These are phyloP conservation scores for Empis stercorea DNA, from an alignment of 2,888 invertebrate genomes.

Conservation along the genomic window DNA sequence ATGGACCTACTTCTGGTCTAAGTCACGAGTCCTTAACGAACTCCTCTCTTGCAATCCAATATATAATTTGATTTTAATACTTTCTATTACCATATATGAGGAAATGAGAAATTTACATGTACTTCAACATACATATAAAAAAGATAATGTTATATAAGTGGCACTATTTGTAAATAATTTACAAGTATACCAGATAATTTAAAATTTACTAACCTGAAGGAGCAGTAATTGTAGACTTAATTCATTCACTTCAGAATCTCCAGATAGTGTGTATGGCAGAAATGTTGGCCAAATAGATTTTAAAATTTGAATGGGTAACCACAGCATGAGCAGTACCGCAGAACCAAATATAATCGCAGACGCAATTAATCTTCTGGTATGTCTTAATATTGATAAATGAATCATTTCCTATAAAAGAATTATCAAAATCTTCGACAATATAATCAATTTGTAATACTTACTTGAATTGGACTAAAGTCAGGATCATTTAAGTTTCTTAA, in stretches of 20 bases:
- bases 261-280: conserved; percentile 87
- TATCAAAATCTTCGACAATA: background rate
- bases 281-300: conserved; percentile 71
- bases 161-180: no score
- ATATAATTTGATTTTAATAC: no score
- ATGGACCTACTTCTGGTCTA: no score
- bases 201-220: conserved; percentile 48
- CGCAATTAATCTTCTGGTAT: conserved; percentile 78
- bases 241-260: conserved; percentile 82
- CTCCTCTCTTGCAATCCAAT: no score
- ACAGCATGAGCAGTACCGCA: conserved; percentile 88
- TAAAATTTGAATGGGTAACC: conserved; percentile 84
- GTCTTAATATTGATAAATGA: conserved; percentile 82
- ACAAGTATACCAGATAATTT: no score
- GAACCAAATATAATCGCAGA: conserved; percentile 94
- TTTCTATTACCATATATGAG: no score
- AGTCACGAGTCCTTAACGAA: no score
- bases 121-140: no score
- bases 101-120: no score
- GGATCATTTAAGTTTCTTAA: conserved; percentile 96
- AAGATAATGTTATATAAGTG: no score
- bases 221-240: conserved; percentile 83
- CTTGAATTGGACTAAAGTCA: conserved; percentile 97
- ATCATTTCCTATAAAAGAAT: conserved; percentile 72
- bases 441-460: conserved; percentile 18